A percentile compares a stretch with the other conserved stretches of the same genome.
Evolutionary conservation across 2,888 invertebrate genomes (phyloP).

Genomic region (Eledona agricola): DNA sequence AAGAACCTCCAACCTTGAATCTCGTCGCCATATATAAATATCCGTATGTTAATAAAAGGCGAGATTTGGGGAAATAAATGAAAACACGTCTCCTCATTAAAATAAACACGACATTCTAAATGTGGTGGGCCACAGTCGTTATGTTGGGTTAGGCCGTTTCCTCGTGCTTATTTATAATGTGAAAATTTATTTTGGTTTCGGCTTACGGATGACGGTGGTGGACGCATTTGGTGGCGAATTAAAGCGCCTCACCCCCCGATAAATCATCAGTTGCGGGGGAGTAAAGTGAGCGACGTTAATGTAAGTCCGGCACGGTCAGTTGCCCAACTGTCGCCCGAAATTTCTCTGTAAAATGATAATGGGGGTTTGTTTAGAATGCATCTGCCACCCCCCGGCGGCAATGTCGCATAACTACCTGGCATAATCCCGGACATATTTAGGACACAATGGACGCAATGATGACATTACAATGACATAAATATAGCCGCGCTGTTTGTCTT

Average conservation of each 20-base stretch:
- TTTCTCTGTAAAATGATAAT: constrained; percentile 27
- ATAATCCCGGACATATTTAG: constrained; percentile 54
- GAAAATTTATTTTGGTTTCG: constrained; percentile 45
- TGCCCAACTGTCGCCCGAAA: constrained; percentile 38
- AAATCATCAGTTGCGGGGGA: constrained; percentile 36
- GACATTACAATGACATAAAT: constrained; percentile 63
- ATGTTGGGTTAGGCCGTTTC: constrained; percentile 51
- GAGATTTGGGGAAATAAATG: constrained; percentile 54
- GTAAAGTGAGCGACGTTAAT: constrained; percentile 20
- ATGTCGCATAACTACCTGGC: constrained; percentile 30
- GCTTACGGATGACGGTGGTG: too few relatives aligned
- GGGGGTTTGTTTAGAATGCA: constrained; percentile 16
- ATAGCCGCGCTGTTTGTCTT: constrained; percentile 61
- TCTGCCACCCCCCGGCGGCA: constrained; percentile 34
- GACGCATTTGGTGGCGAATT: constrained; percentile 25
- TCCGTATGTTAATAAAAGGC: constrained; percentile 44
- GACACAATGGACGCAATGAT: constrained; percentile 59
- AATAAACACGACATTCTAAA: constrained; percentile 51
- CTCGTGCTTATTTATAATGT: constrained; percentile 47
- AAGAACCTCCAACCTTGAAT: constrained; percentile 16
- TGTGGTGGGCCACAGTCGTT: constrained; percentile 50
- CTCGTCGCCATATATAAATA: constrained; percentile 26
- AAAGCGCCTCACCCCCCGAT: constrained; percentile 13
- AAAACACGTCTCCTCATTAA: constrained; percentile 55
- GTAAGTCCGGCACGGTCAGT: constrained; percentile 23